Conservation (phyloP, 2,113 vertebrate species). For the human (Homo sapiens) region DNA sequence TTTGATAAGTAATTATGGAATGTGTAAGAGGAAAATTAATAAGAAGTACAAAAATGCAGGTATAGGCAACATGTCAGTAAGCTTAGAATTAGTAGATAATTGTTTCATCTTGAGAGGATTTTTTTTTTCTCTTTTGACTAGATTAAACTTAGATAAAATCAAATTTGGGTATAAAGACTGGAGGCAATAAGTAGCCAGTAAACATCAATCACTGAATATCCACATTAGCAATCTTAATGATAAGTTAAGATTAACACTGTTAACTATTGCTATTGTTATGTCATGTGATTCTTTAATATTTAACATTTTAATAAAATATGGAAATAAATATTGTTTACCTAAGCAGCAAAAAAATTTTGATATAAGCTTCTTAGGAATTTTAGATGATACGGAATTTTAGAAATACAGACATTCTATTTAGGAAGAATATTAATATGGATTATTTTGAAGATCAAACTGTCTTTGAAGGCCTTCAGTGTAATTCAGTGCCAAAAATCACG, state of each 20-base stretch:
- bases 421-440: conserved; percentile 16
- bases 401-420: not conserved
- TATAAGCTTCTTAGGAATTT: conserved; percentile 10
- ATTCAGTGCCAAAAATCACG: not conserved
- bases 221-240: not conserved
- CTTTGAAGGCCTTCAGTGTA: not conserved
- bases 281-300: not conserved
- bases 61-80: not conserved
- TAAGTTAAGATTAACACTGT: not conserved
- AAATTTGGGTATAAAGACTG: not conserved
- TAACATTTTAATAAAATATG: not conserved
- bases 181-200: not conserved
- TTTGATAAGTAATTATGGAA: not conserved
- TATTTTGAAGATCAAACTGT: not conserved
- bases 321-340: not conserved
- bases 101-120: not conserved
- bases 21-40: not conserved
- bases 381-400: not conserved
- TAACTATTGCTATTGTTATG: not conserved
- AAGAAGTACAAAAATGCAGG: not conserved
- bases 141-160: not conserved
- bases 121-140: not conserved
- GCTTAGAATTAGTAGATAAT: not conserved
- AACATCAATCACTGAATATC: not conserved
- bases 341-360: not conserved